Conservation (phyloP, 2,797 vertebrate genomes). For the Arrhamphus sclerolepis region DNA sequence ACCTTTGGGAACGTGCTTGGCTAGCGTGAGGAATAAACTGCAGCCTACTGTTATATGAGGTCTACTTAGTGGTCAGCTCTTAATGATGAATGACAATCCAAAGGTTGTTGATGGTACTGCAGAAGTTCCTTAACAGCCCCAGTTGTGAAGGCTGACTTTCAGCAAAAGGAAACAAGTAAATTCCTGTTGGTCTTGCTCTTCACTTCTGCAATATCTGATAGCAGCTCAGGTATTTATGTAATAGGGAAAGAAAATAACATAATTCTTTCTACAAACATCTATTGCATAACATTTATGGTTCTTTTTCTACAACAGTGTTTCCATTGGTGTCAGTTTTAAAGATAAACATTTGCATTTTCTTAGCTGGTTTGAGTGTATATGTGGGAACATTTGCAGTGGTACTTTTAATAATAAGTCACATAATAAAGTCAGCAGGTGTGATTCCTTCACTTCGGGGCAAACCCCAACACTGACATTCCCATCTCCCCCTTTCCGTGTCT, state of each 20-base stretch:
- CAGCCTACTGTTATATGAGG: conserved; percentile 62
- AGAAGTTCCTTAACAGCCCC: conserved; percentile 35
- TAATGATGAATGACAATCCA: conserved; percentile 69
- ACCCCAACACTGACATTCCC: neutral
- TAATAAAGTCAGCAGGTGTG: conserved; percentile 55
- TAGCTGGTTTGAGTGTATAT: conserved; percentile 46
- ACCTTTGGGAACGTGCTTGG: conserved; percentile 45
- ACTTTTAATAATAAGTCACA: conserved; percentile 30
- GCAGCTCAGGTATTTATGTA: conserved; percentile 52
- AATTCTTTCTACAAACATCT: conserved; percentile 66
- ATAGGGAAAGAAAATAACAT: conserved; percentile 62
- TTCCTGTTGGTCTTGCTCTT: conserved; percentile 66
- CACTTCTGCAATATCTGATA: conserved; percentile 56
- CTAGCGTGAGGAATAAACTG: conserved; percentile 69
- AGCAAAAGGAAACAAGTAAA: conserved; percentile 66
- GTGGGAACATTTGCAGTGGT: conserved; percentile 8
- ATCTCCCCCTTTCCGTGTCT: neutral
- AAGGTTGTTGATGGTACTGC: conserved; percentile 58
- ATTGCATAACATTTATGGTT: conserved; percentile 71
- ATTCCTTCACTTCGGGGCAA: conserved; percentile 22
- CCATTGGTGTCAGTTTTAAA: conserved; percentile 70
- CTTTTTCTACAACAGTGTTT: conserved; percentile 62
- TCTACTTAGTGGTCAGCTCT: conserved; percentile 66
- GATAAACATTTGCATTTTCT: conserved; percentile 71
- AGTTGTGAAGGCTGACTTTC: conserved; percentile 48